Conservation (phyloP, 2,797 vertebrate species). For the Rhynchonycteris naso region DNA sequence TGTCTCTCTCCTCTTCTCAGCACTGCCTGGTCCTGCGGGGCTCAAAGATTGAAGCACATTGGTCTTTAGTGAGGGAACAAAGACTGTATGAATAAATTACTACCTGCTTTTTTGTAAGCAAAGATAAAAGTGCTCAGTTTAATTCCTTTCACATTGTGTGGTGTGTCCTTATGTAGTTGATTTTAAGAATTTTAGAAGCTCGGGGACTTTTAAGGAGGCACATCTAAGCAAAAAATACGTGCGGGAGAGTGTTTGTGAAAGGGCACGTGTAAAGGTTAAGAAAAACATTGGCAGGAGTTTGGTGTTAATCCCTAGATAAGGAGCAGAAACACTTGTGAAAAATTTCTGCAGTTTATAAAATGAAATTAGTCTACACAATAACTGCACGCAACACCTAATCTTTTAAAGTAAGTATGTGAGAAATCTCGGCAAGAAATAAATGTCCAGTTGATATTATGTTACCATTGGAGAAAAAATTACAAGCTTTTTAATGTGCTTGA, state of each 20-base stretch:
- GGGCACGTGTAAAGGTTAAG: slow-evolving; percentile 54
- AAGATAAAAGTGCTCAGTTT: slow-evolving; percentile 22
- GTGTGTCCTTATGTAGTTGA: not conserved
- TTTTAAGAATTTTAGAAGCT: slow-evolving; percentile 34
- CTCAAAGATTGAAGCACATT: not conserved
- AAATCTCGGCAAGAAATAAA: slow-evolving; percentile 42
- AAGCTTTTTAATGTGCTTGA: slow-evolving; percentile 50
- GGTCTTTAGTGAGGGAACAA: slow-evolving; percentile 54
- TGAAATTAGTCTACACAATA: slow-evolving; percentile 59
- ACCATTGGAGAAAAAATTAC: slow-evolving; percentile 14
- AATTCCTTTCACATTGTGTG: slow-evolving; percentile 2
- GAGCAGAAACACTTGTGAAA: slow-evolving; percentile 70
- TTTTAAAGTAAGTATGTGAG: slow-evolving; percentile 55
- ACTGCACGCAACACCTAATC: not conserved
- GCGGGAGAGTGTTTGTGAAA: slow-evolving; percentile 58
- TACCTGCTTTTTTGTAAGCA: slow-evolving; percentile 64
- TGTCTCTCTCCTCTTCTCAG: not conserved
- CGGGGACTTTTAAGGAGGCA: slow-evolving; percentile 27
- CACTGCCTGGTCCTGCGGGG: not conserved
- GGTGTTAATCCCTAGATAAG: slow-evolving; percentile 73
- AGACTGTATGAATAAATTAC: slow-evolving; percentile 57
- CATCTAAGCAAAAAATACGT: slow-evolving; percentile 62
- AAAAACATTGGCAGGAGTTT: slow-evolving; percentile 63
- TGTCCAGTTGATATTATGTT: slow-evolving; percentile 46
- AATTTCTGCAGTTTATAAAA: slow-evolving; percentile 69